phyloP scores from a whole-genome alignment of 2,797 vertebrate species.

The Helarctos malayanus region DNA sequence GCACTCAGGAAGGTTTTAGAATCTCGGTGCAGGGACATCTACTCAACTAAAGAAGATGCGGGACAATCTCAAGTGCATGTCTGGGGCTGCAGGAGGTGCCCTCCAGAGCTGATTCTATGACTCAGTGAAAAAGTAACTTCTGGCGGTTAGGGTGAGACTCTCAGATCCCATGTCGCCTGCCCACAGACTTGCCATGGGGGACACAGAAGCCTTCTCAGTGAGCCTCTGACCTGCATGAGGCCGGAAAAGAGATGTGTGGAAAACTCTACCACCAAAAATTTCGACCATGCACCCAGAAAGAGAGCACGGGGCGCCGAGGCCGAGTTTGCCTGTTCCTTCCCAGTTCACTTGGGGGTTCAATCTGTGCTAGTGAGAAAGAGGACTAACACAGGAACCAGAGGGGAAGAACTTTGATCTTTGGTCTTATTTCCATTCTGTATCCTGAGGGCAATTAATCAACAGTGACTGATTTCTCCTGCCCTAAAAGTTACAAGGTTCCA shows the following conservation, averaged over 20 bases:
- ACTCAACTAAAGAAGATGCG: background rate
- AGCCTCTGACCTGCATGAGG: background rate
- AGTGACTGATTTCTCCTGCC: background rate
- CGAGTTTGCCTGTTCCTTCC: background rate
- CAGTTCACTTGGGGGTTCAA: too few species aligned
- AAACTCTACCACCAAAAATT: background rate
- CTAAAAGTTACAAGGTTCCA: background rate
- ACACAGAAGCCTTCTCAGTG: background rate
- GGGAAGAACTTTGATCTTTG: background rate
- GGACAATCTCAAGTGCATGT: background rate
- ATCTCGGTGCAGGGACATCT: background rate
- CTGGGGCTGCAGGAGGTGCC: background rate
- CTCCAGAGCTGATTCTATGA: background rate
- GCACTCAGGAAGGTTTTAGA: background rate
- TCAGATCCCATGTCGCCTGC: background rate
- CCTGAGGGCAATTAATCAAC: background rate
- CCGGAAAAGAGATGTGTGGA: background rate
- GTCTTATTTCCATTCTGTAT: background rate
- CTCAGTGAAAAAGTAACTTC: background rate
- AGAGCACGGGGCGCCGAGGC: background rate
- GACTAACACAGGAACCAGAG: background rate
- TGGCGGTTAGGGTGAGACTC: background rate
- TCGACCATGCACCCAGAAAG: background rate
- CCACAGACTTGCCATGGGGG: background rate
- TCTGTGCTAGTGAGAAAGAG: background rate